These are phyloP conservation scores for Hormiphora californensis DNA, from an alignment of 37 sponge, comb jelly and placozoan genomes.

Conservation along the genomic window DNA sequence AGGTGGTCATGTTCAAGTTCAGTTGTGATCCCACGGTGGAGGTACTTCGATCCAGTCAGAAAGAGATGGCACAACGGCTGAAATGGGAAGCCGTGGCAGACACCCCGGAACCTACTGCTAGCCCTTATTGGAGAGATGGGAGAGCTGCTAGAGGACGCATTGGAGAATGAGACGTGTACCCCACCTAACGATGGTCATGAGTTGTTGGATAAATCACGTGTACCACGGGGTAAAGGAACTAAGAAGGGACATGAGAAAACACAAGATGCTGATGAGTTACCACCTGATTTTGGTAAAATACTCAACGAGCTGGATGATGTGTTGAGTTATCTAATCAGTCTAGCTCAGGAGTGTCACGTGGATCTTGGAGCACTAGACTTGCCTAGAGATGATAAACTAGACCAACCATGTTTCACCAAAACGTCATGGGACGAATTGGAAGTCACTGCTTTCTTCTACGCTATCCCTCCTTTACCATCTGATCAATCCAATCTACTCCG, in stretches of 20 bases:
- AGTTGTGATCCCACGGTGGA: neutral
- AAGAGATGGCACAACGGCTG: neutral
- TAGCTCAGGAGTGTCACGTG: constrained; percentile 26
- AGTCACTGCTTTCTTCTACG: neutral
- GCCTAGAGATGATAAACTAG: neutral
- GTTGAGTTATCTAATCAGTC: neutral
- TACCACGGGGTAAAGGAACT: neutral
- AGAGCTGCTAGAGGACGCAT: neutral
- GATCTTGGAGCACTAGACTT: neutral
- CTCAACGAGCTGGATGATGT: neutral
- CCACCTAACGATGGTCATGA: neutral
- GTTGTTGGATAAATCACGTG: too few relatives aligned
- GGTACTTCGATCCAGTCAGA: neutral
- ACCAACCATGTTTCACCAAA: neutral
- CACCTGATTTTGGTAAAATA: neutral
- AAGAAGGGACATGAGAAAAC: neutral
- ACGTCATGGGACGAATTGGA: neutral
- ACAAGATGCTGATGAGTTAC: neutral
- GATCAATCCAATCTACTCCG: neutral
- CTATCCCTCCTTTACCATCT: neutral
- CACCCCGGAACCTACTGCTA: neutral
- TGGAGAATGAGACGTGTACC: neutral
- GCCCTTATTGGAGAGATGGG: constrained; percentile 13
- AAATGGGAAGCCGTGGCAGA: neutral
- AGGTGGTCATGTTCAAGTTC: neutral